Evolutionary conservation across 2,797 vertebrate genomes (phyloP), one percentile per base, ranked within the genome.

Genomic region (Choloepus didactylus): DNA sequence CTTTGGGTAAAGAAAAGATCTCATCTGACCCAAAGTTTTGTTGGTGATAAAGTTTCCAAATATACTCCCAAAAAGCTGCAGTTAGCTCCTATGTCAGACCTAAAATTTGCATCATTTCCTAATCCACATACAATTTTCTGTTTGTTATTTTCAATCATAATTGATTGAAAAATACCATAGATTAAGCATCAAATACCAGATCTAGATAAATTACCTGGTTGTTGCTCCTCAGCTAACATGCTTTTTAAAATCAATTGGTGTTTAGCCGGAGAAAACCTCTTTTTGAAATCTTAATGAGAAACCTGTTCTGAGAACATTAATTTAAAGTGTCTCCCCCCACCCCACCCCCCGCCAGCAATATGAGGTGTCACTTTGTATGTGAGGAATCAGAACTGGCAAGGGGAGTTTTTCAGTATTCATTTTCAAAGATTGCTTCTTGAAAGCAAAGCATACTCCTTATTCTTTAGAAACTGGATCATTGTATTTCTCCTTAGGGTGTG

Each of bases 181-280:
- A 29, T 75, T 84, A 85, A 94, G 51, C 19, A 72, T 79, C 16
- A 49, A 35, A 18, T 31, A 60, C 6, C 21, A 95, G 38, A 86
- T 96, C 67, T 72, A 83, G 85, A 95, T 95, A 97, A 96, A 95
- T 95, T 93, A 88, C 9, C 60, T 38, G 64, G 87, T 89, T 62
- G 73, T 89, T 87, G 21, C 81, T 90, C 86, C 87, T 89, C 21
- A 87, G 73, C 11, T 92, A 94, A 85, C 31, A n/a, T 10, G 4
- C 41, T 80, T 64, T 62, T 84, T 31, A 67, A 67, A 97, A 95
- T 95, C 2, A 82, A 72, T 97, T 96, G 77, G 35, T 95, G 38
- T 96, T 59, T 73, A 93, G 81, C 49, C 51, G 35, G 27, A 80
- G 44, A 93, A 96, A 91, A 56, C 23, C n/a, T 44, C 19, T 18